Conservation (phyloP, 2,888 invertebrate genomes). For the Drymonia ruficornis region DNA sequence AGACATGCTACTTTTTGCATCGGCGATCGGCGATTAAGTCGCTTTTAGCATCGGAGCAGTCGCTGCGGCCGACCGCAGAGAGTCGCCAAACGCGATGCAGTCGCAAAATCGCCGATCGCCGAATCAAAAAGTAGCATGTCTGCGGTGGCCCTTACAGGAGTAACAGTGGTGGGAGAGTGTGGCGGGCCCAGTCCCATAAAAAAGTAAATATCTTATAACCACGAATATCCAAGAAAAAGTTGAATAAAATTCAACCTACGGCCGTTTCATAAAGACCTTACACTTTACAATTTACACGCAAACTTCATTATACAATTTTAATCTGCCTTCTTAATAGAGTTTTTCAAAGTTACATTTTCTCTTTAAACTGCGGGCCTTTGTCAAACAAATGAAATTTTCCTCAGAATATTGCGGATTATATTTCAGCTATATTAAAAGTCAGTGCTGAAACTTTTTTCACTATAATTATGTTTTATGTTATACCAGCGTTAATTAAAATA, state of each 20-base stretch:
- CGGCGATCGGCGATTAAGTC: too few species aligned
- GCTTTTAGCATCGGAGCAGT: too few species aligned
- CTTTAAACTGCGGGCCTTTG: conserved; percentile 28
- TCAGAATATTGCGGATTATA: conserved; percentile 21
- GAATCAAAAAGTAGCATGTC: too few species aligned
- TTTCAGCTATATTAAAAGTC: conserved; percentile 11
- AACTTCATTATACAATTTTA: conserved; percentile 51
- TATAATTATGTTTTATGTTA: background rate
- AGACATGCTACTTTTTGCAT: too few species aligned
- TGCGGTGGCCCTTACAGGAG: too few species aligned
- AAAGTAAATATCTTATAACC: too few species aligned
- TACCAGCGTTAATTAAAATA: too few species aligned
- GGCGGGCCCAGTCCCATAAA: too few species aligned
- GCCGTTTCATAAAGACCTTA: conserved; percentile 32
- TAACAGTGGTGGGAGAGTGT: too few species aligned
- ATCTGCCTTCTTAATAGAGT: conserved; percentile 50
- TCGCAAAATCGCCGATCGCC: too few species aligned
- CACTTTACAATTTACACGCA: conserved; percentile 47
- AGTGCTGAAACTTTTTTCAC: background rate
- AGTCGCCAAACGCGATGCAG: too few species aligned
- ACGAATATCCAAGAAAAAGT: background rate
- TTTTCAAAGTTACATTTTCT: conserved; percentile 45
- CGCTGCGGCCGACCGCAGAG: too few species aligned
- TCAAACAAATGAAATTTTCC: conserved; percentile 35
- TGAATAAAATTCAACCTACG: conserved; percentile 17